phyloP scores from a whole-genome alignment of 35 echinoderm and acorn worm genomes.

The Hemicentrotus pulcherrimus region DNA sequence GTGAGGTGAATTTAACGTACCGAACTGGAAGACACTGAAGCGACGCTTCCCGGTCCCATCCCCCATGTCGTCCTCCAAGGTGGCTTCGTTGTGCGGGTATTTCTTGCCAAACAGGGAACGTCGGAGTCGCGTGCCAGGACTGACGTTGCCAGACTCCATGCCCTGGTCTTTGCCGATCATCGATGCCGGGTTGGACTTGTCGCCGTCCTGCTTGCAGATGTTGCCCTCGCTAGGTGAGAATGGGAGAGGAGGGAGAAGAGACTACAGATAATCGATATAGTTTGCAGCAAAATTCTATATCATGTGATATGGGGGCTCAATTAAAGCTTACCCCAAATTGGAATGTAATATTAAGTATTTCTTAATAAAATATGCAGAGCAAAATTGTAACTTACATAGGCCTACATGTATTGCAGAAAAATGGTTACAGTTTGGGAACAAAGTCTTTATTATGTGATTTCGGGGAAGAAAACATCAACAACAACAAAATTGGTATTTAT shows the following conservation, averaged over 20 bases:
- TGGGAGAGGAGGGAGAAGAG: neutral
- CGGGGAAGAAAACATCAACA: too few relatives aligned
- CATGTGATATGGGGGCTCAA: too few relatives aligned
- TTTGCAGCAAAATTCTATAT: too few relatives aligned
- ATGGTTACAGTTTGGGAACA: too few relatives aligned
- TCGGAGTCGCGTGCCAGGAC: slow-evolving; percentile 83
- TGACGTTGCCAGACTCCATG: slow-evolving; percentile 76
- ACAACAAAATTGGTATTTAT: too few relatives aligned
- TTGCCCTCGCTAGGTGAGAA: slow-evolving; percentile 45
- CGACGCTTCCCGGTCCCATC: slow-evolving; percentile 71
- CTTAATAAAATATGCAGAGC: too few relatives aligned
- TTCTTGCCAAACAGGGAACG: slow-evolving; percentile 86
- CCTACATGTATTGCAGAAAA: too few relatives aligned
- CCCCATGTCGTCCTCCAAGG: slow-evolving; percentile 43
- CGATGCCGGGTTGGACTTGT: slow-evolving; percentile 67
- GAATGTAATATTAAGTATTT: too few relatives aligned
- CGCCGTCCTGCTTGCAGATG: slow-evolving; percentile 57
- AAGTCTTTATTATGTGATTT: too few relatives aligned
- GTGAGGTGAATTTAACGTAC: slow-evolving; percentile 45
- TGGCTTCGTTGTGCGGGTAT: slow-evolving; percentile 49
- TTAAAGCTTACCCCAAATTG: too few relatives aligned
- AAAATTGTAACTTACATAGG: too few relatives aligned
- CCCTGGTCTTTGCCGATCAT: slow-evolving; percentile 67
- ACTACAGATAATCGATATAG: neutral
- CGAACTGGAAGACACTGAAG: slow-evolving; percentile 98